Conservation (phyloP, 2,113 vertebrate species). For the Phoxinus phoxinus region DNA sequence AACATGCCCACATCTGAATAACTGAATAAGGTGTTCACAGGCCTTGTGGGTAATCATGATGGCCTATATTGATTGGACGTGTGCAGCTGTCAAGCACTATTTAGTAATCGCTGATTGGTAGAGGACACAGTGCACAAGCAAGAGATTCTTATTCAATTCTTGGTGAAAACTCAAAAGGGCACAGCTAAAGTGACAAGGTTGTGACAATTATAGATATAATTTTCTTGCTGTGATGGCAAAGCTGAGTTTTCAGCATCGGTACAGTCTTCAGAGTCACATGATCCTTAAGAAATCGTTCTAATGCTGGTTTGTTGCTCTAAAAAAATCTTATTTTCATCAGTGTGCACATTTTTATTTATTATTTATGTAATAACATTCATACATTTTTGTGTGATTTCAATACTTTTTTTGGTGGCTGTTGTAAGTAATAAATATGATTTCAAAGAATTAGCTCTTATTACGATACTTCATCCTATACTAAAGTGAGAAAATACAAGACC, state of each 20-base stretch:
- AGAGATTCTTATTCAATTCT: background rate
- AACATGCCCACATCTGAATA: background rate
- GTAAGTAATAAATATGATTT: too few species aligned
- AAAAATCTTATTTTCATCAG: too few species aligned
- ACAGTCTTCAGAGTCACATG: background rate
- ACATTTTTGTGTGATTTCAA: too few species aligned
- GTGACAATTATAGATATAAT: too few species aligned
- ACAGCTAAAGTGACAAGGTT: background rate
- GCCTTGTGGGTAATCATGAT: background rate
- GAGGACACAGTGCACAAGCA: background rate
- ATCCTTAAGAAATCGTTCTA: background rate
- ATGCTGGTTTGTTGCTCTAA: background rate
- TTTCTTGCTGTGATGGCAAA: background rate
- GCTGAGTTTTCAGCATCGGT: background rate
- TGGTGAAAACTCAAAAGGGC: background rate
- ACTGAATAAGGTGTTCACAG: background rate
- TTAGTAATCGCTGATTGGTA: conserved; percentile 3
- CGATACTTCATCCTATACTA: too few species aligned
- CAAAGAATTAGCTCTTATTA: too few species aligned
- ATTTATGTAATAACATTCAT: too few species aligned
- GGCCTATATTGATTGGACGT: background rate
- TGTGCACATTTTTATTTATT: too few species aligned
- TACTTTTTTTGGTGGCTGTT: too few species aligned
- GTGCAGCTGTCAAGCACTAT: background rate
- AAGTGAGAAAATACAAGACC: background rate